Evolutionary conservation across 1,140 invertebrate species (phyloP), one percentile per base, ranked within the genome.

Genomic region (Drosophila trapezifrons): DNA sequence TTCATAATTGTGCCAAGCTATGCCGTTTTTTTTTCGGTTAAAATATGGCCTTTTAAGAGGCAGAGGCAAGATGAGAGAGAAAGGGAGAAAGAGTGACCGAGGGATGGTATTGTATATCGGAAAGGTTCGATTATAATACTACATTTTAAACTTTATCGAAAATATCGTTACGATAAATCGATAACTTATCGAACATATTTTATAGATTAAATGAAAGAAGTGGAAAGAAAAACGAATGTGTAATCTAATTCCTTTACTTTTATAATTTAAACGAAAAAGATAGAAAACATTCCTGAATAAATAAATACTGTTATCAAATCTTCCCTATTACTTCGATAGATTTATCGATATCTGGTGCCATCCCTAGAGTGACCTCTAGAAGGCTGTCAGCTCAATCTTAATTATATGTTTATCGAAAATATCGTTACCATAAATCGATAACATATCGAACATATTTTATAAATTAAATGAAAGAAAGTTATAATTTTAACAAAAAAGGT

Each of bases 1-100:
- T 85, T 89, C 75, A 89, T 90, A 91, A 90, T 90, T 90, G 89
- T 90, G 84, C 89, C 83, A 82, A 91, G 83, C 67, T 76, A 77
- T 90, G 77, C 76, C 49, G 38, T 45, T 62, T 83, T 77, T 49
- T 81, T 90, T 66, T 83, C 72, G 60, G 60, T 47, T 83, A 85
- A 85, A 73, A 80, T 85, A 86, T 80, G 71, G 79, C 79, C 45
- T 82, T 83, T 83, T 84, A 84, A 52, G 70, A 69, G 57, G 13
- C 43, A 40, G 45, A 42, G 22, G n/a, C 13, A 40, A 46, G 49
- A 40, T 35, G 54, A 46, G 54, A 55, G 49, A 52, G 38, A 18
- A 27, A 54, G 32, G 32, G 38, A 12, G 22, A 29, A 13, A 32
- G 20, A 63, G 25, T 22, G 10, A 10, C 20, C 10, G 18, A 58